A percentile compares a stretch with the other conserved stretches of the same genome.
Evolutionary conservation across 2,113 vertebrate species (phyloP).

Genomic region (Psephotus haematonotus): DNA sequence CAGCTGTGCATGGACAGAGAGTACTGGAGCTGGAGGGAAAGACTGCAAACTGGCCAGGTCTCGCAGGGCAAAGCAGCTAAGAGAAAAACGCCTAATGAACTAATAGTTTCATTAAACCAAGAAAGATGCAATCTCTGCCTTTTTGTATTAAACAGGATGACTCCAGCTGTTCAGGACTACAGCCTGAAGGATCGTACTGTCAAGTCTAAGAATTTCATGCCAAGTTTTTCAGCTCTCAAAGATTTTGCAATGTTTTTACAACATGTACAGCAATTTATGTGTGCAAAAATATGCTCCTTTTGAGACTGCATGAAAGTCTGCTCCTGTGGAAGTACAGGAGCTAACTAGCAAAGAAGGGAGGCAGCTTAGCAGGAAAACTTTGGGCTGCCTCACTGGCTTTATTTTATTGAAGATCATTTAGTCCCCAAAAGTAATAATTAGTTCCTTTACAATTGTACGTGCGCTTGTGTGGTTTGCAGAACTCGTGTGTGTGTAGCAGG

Average conservation of each 20-base stretch:
- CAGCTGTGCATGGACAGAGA: neutral
- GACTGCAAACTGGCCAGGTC: neutral
- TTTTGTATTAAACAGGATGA: neutral
- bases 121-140: neutral
- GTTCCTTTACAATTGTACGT: neutral
- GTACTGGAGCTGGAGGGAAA: neutral
- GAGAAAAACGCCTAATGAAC: neutral
- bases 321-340: neutral
- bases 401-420: conserved; percentile 8
- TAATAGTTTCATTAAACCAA: neutral
- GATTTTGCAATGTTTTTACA: neutral
- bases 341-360: neutral
- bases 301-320: neutral
- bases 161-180: conserved; percentile 33
- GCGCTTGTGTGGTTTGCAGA: conserved; percentile 35
- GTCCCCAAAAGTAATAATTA: neutral
- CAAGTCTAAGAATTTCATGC: neutral
- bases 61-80: neutral
- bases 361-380: neutral
- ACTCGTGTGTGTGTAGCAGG: neutral
- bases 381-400: neutral
- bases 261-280: neutral
- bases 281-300: neutral
- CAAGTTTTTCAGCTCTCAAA: conserved; percentile 20
- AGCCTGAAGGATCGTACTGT: conserved; percentile 25